A percentile compares a stretch with the other conserved stretches of the same genome.
phyloP scores from a whole-genome alignment of 2,888 invertebrate species.

The Anoplius nigerrimus region DNA sequence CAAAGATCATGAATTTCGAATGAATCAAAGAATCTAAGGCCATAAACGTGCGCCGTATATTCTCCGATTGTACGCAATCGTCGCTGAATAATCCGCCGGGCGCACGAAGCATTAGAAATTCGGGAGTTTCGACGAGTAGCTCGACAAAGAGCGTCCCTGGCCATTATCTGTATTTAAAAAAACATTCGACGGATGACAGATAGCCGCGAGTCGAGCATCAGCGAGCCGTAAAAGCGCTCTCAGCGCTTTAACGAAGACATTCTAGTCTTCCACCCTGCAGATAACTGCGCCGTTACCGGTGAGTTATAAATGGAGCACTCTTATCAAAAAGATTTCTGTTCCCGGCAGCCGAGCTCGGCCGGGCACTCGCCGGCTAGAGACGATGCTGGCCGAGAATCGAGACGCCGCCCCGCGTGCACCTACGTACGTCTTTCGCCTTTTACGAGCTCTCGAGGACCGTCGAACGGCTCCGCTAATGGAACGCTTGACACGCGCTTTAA shows the following conservation, averaged over 20 bases:
- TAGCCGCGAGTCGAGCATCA: neutral
- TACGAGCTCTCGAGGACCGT: neutral
- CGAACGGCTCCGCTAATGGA: neutral
- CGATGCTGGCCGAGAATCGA: too few species aligned
- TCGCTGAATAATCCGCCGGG: too few species aligned
- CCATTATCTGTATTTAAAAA: too few species aligned
- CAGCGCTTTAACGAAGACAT: slow-evolving; percentile 37
- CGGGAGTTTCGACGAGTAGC: too few species aligned
- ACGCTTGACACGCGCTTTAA: slow-evolving; percentile 7
- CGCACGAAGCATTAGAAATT: too few species aligned
- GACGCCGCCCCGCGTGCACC: neutral
- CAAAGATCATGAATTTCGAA: too few species aligned
- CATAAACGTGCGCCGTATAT: too few species aligned
- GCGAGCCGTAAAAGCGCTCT: slow-evolving; percentile 16
- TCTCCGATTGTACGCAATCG: too few species aligned
- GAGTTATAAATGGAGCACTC: slow-evolving; percentile 34
- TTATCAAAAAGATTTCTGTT: slow-evolving; percentile 24
- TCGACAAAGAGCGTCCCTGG: too few species aligned
- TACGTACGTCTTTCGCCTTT: slow-evolving; percentile 5
- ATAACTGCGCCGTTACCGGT: slow-evolving; percentile 27
- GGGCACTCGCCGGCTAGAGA: neutral
- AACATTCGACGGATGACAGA: too few species aligned
- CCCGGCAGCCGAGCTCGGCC: neutral
- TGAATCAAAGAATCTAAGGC: too few species aligned
- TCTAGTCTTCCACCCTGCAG: slow-evolving; percentile 18